Conservation (phyloP, 1,140 invertebrate genomes). For the Drosophila setifemur region DNA sequence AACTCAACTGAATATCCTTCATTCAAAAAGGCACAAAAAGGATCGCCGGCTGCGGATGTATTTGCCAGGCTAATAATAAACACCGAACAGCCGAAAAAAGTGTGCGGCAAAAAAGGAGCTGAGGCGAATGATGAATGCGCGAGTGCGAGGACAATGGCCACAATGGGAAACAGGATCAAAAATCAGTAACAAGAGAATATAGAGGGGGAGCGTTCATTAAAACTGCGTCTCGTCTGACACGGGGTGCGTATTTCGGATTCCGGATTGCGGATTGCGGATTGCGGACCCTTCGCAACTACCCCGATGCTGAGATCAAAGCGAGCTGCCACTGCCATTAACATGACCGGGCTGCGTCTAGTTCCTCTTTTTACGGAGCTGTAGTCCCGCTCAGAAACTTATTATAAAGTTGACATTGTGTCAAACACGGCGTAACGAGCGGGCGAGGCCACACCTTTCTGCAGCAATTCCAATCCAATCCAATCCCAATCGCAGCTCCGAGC, state of each 20-base stretch:
- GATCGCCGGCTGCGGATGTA: conserved; percentile 49
- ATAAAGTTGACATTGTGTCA: conserved; percentile 79
- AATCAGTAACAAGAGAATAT: conserved; percentile 64
- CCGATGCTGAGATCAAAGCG: conserved; percentile 61
- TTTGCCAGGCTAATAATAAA: conserved; percentile 78
- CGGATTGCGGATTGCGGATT: neutral
- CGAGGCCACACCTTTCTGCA: conserved; percentile 27
- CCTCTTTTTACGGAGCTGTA: conserved; percentile 26
- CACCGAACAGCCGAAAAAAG: conserved; percentile 48
- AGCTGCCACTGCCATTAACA: conserved; percentile 56
- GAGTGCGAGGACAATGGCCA: conserved; percentile 70
- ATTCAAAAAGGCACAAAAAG: conserved; percentile 30
- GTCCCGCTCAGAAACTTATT: conserved; percentile 61
- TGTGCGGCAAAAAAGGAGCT: conserved; percentile 11
- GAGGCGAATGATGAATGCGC: conserved; percentile 48
- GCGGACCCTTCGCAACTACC: conserved; percentile 56
- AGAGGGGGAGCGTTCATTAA: conserved; percentile 64
- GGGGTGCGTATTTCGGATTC: conserved; percentile 29
- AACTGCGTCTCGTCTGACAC: conserved; percentile 45
- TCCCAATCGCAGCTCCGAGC: conserved; percentile 29
- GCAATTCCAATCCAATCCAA: conserved; percentile 8
- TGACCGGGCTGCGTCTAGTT: neutral
- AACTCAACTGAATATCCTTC: neutral
- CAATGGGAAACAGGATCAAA: conserved; percentile 75
- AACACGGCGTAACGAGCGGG: conserved; percentile 71